A percentile compares a stretch with the other conserved stretches of the same genome.
phyloP scores from a whole-genome alignment of 1,140 invertebrate species.

The Nomia melanderi region DNA sequence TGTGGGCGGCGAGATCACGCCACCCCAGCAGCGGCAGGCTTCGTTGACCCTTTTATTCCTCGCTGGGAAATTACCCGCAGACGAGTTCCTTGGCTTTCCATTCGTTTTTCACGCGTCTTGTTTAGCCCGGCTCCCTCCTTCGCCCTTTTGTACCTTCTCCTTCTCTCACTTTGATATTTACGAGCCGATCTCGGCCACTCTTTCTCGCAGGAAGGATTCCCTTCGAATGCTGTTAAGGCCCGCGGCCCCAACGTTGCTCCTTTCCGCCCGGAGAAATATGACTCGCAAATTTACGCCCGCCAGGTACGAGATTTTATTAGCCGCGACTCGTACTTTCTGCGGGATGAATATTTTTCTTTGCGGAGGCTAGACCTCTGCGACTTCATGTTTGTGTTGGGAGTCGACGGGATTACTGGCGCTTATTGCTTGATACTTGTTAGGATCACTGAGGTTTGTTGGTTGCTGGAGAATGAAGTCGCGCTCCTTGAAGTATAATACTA shows the following conservation, averaged over 20 bases:
- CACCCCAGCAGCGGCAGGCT: not conserved
- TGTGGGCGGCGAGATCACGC: conserved; percentile 4
- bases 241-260: too few species aligned
- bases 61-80: conserved; percentile 31
- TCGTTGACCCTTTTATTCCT: conserved; percentile 34
- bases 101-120: not conserved
- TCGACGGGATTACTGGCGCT: too few species aligned
- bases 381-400: too few species aligned
- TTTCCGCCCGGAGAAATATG: not conserved
- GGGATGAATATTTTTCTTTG: too few species aligned
- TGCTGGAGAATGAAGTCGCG: too few species aligned
- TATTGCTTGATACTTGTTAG: too few species aligned
- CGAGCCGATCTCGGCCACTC: not conserved
- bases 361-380: too few species aligned
- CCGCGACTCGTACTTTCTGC: conserved; percentile 6
- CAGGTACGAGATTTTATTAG: conserved; percentile 31
- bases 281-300: conserved; percentile 24
- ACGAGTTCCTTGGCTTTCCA: not conserved
- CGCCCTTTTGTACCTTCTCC: too few species aligned
- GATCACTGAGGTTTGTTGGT: too few species aligned
- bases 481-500: too few species aligned
- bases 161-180: conserved; percentile 19
- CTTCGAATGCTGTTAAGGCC: conserved; percentile 1
- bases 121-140: conserved; percentile 1
- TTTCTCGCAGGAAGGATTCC: not conserved